Base-by-base conservation (phyloP, 2,888 invertebrate genomes). In the Antheraea assamensis region DNA sequence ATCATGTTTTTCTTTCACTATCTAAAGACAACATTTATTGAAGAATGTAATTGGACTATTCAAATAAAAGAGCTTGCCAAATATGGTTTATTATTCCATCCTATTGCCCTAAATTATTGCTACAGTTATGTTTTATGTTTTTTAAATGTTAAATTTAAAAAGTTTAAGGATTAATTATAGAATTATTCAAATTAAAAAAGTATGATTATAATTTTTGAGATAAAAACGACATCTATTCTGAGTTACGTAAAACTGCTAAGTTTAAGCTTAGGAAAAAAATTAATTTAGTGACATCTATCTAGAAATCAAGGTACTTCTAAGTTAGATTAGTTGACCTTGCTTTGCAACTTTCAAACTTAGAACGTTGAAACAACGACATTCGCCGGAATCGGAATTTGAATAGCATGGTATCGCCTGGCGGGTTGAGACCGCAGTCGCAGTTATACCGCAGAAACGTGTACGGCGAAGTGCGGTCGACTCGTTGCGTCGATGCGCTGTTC, bases 391-490 rank as follows among this genome's bases (percentile, higher is more conserved):
- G 84, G 87, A 90, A 90, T 91, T 92, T 91, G 91, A 92, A 91
- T 91, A 87, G 90, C 82, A 83, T 81, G 85, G 80, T 88, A 68
- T 68, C 68, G 68, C 35, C 78, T 78, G 81, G 76, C 78, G 74
- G 74, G 79, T 79, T 49, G 27, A 10, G 52, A 42, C 55, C 71
- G 74, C 74, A 35, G 55, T 83, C 80, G 61, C 61, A 64, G 19
- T 64, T 17, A 64, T 86, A 88, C 88, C 88, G 85, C 92, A 92
- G 93, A 94, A 94, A 94, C 94, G 94, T 94, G 94, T 93, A 92
- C 87, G 94, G 88, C 94, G 94, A 94, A 94, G 94, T 94, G 94
- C 94, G 94, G 88, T 94, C 94, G 94, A 90, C 91, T 93, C 90
- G 94, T 93, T 93, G 93, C 90, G 94, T 93, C 94, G 93, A 92